Evolutionary conservation across 2,888 invertebrate species (phyloP).

Genomic region (Crematogaster levior): DNA sequence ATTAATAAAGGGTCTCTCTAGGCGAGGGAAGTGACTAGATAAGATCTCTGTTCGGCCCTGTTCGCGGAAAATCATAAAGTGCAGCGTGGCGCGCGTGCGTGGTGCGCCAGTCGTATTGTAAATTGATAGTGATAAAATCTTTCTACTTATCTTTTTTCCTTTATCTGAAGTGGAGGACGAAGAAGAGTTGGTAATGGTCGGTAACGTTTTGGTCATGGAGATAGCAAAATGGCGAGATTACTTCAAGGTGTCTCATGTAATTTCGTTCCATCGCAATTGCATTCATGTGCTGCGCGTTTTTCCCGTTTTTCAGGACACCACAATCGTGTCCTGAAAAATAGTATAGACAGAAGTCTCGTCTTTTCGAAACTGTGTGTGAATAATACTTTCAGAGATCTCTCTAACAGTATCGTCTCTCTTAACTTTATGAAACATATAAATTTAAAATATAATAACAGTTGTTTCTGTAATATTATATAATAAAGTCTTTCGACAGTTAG

Average conservation of each 20-base stretch:
- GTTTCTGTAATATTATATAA: background rate
- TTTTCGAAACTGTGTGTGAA: background rate
- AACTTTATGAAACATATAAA: background rate
- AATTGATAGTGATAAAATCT: constrained; percentile 75
- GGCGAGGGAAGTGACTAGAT: constrained; percentile 63
- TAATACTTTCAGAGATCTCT: background rate
- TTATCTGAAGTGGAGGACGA: constrained; percentile 56
- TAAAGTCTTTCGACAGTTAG: background rate
- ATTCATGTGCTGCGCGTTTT: background rate
- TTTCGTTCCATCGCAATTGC: constrained; percentile 58
- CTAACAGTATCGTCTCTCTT: background rate
- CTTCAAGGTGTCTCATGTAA: constrained; percentile 70
- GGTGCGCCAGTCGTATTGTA: constrained; percentile 64
- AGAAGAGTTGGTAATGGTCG: constrained; percentile 23
- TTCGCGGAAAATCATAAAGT: constrained; percentile 68
- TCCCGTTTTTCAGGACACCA: constrained; percentile 9
- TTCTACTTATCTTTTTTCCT: constrained; percentile 70
- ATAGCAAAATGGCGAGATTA: constrained; percentile 74
- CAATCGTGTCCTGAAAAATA: constrained; percentile 1
- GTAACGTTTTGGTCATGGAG: constrained; percentile 57
- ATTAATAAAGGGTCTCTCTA: constrained; percentile 60
- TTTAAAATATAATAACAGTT: background rate
- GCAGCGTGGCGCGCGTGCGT: constrained; percentile 53
- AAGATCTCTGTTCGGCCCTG: constrained; percentile 68
- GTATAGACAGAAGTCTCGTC: background rate